Evolutionary conservation across 2,797 vertebrate genomes (phyloP).

Genomic region (Ibycter americanus): DNA sequence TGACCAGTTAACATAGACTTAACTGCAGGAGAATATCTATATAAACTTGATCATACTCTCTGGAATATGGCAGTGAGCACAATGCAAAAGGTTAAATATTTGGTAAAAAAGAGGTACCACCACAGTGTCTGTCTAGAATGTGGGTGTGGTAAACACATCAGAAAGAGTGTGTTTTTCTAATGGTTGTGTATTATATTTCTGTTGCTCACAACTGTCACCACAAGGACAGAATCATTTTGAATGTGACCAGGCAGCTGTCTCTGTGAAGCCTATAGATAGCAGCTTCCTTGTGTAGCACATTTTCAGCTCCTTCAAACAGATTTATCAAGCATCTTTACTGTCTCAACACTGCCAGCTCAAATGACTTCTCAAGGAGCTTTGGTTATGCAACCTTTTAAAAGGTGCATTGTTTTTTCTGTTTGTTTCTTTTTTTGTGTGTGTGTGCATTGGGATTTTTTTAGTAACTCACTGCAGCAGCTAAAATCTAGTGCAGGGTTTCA

Average conservation of each 20-base stretch:
- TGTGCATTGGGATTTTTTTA: not conserved
- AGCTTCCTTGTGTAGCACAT: conserved; percentile 56
- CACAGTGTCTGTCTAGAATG: not conserved
- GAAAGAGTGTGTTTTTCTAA: not conserved
- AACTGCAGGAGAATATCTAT: not conserved
- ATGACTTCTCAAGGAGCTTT: conserved; percentile 61
- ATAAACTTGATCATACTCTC: not conserved
- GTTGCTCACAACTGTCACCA: conserved; percentile 38
- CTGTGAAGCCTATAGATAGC: conserved; percentile 56
- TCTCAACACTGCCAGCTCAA: conserved; percentile 53
- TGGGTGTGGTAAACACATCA: not conserved
- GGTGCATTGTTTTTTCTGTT: conserved; percentile 42
- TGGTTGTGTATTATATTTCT: not conserved
- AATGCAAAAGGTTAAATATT: not conserved
- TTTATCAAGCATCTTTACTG: conserved; percentile 58
- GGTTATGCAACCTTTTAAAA: conserved; percentile 50
- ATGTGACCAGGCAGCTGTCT: conserved; percentile 56
- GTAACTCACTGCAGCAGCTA: conserved; percentile 21
- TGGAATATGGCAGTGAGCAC: not conserved
- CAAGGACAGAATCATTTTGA: conserved; percentile 36
- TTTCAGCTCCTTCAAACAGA: conserved; percentile 59
- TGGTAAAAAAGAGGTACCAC: not conserved
- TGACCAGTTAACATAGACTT: not conserved
- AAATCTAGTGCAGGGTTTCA: conserved; percentile 49
- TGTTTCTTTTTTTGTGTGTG: not conserved